phyloP scores from a whole-genome alignment of 2,888 invertebrate species.

The Chrysotoxum bicinctum region DNA sequence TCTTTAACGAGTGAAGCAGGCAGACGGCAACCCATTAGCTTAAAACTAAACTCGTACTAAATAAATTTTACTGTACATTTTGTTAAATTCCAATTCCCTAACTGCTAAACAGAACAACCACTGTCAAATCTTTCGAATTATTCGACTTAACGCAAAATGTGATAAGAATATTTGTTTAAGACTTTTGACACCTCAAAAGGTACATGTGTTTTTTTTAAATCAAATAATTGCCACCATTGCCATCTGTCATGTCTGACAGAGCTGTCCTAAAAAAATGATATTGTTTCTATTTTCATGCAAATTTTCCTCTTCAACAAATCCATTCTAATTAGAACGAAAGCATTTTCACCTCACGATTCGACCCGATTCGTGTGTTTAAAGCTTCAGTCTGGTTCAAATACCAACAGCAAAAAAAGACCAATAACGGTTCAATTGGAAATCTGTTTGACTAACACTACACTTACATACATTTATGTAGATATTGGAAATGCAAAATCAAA shows the following conservation, averaged over 20 bases:
- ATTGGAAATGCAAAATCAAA: constrained; percentile 9
- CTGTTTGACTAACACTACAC: constrained; percentile 3
- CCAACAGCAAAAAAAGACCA: neutral
- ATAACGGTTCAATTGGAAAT: constrained; percentile 34
- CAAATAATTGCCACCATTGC: neutral
- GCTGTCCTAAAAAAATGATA: neutral
- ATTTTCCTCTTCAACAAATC: constrained; percentile 25
- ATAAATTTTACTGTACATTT: too few species aligned
- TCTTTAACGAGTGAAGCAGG: too few species aligned
- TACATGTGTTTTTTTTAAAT: neutral
- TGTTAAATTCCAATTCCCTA: neutral
- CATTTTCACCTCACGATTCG: constrained; percentile 68
- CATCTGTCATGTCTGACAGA: neutral
- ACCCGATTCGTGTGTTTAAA: constrained; percentile 43
- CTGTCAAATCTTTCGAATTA: neutral
- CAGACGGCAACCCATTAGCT: too few species aligned
- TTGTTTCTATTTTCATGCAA: constrained; percentile 33
- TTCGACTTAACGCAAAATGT: neutral
- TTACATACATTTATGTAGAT: neutral
- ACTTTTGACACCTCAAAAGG: neutral
- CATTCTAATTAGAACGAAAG: constrained; percentile 60
- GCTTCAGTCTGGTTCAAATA: neutral
- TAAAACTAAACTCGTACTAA: neutral
- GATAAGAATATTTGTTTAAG: neutral
- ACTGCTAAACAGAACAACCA: neutral